Percentiles rank a stretch among this genome's conserved stretches.
Conservation (phyloP, 2,797 vertebrate species). For the Pogonophryne albipinna region DNA sequence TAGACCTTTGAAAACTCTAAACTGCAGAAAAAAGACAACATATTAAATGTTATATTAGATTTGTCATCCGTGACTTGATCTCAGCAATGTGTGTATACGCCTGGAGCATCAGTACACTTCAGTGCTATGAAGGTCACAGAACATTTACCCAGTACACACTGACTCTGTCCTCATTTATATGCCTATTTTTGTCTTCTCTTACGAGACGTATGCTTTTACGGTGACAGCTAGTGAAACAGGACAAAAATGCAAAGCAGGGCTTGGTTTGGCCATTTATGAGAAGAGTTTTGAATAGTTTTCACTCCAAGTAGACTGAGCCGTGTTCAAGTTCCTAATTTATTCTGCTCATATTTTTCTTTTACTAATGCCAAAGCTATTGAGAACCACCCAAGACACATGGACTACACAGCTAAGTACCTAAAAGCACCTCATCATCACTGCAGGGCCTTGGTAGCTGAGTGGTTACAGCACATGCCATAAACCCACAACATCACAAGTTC, state of each 20-base stretch:
- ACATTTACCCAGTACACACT: not conserved
- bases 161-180: constrained; percentile 31
- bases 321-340: constrained; percentile 1
- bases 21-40: not conserved
- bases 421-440: not conserved
- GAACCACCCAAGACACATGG: constrained; percentile 1
- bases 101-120: not conserved
- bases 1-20: not conserved
- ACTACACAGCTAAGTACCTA: not conserved
- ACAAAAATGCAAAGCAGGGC: constrained; percentile 2
- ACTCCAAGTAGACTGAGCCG: not conserved
- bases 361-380: not conserved
- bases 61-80: not conserved
- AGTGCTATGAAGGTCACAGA: constrained; percentile 33
- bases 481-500: too few species aligned
- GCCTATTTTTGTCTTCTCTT: constrained; percentile 15
- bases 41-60: not conserved
- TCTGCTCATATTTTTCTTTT: not conserved
- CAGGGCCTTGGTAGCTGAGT: too few species aligned
- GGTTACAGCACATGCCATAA: too few species aligned
- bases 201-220: not conserved
- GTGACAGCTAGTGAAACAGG: constrained; percentile 9
- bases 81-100: not conserved
- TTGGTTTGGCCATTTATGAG: not conserved
- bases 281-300: not conserved